These are phyloP conservation scores for Mesocricetus auratus DNA, from an alignment of 2,113 vertebrate genomes.

Conservation along the genomic window DNA sequence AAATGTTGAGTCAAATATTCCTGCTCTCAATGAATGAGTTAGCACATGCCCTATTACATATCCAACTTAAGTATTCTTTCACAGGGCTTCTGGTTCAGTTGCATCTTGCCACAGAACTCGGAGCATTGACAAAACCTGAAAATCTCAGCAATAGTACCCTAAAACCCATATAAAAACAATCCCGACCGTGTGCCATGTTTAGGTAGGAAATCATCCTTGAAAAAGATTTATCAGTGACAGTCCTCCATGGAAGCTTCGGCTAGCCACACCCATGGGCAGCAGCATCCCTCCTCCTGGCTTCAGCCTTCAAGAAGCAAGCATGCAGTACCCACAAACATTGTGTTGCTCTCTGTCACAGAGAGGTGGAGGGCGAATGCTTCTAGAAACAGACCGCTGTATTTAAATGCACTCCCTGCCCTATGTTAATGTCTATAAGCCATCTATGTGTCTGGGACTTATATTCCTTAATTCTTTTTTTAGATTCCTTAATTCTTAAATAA, in stretches of 20 bases:
- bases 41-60: neutral
- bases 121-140: neutral
- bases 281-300: neutral
- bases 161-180: conserved; percentile 2
- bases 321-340: neutral
- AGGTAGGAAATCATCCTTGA: neutral
- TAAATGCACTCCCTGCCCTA: neutral
- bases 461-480: neutral
- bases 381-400: neutral
- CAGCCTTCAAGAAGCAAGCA: neutral
- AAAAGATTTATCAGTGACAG: neutral
- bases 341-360: neutral
- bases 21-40: neutral
- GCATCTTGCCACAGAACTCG: neutral
- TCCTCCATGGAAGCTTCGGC: neutral
- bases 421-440: neutral
- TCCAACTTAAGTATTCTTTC: neutral
- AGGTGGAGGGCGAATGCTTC: neutral
- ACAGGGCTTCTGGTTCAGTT: rapidly evolving
- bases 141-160: neutral
- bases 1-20: neutral
- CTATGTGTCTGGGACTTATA: neutral
- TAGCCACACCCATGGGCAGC: neutral
- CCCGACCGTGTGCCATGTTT: neutral
- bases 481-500: neutral